Base-by-base conservation (phyloP, 2,797 vertebrate genomes). In the Scolopax rusticola region DNA sequence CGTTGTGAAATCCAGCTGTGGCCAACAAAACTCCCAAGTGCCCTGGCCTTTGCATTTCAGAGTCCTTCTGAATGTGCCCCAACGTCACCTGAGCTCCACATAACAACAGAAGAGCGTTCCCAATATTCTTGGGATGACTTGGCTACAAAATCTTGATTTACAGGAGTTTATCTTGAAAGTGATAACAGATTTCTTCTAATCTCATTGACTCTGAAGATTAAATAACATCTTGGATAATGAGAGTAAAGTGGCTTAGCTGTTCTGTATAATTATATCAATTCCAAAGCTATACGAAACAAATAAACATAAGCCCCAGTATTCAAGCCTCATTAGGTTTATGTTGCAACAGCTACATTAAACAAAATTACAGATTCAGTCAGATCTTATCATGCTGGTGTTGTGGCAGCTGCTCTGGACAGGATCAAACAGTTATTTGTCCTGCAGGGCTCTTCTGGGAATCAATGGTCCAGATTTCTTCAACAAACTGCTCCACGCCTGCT, bases 181-280 rank as follows among this genome's bases (percentile, higher is more conserved):
- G 57, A 53, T 78, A 93, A 89, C 36, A 89, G 47, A 79, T 76
- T 87, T 91, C 56, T 82, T 53, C 69, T 91, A 82, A 95, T 85
- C 77, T 51, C 82, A 85, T 94, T 92, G 85, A 87, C 51, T 94
- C 38, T n/a, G 19, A 93, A 96, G 89, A 91, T 94, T 97, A 97
- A 97, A 93, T 90, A 97, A 94, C 65, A 47, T 92, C 91, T 84
- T 95, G 59, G 73, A 91, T 89, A 90, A 93, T 51, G 87, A 95
- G 45, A 65, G 73, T 79, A 82, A 95, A 97, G 91, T 56, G 41
- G 33, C 54, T 89, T 94, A 92, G 79, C 80, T 84, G 53, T 95
- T 97, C 77, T 87, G 60, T 90, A 64, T 92, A 96, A 96, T 97
- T 95, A 95, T 93, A 70, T 94, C 86, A 87, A 82, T 91, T 96